Evolutionary conservation across 2,113 vertebrate species (phyloP), one percentile per base, ranked within the genome.

Genomic region (Trochalopteron elliotii): DNA sequence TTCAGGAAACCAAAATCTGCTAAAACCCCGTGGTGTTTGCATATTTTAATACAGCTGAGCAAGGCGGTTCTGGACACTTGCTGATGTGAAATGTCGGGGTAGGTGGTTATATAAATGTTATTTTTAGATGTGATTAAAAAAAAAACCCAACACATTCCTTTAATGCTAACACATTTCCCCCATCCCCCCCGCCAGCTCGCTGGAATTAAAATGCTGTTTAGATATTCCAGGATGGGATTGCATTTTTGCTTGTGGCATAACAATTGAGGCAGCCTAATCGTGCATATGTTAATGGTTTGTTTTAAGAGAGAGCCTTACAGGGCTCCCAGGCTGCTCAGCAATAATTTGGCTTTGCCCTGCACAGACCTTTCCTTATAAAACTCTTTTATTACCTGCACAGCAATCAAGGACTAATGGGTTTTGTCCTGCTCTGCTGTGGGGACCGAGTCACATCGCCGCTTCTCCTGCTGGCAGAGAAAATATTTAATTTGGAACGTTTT

Each of bases 101-200:
- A 93, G 91, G 85, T 93, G 89, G 89, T 97, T 97, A 93, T 60
- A 77, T 78, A 95, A 97, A 97, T 28, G 80, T 96, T 97, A 95
- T 96, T 96, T 97, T 97, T 97, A 97, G 96, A 75, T 18, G 74
- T 31, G 89, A 94, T 92, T 39, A 56, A 53, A 18, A 33, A 47
- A 47, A 47, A 23, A 39, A 8, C 37, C 11, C 11, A 18, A 19
- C 31, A 39, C 57, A 55, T 88, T 64, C 85, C 61, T 87, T 78
- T 69, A 84, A 74, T 50, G 83, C 60, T 82, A 45, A 94, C 86
- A 74, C 61, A 21, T 63, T 63, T 84, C 4, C 5, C 10, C 59
- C 25, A 60, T n/a, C 14, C 12, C 42, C 53, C 53, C 5, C 5
- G 1, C 78, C 30, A 11, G 82, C 78, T 77, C 35, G 21, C 83